Evolutionary conservation across 2,888 invertebrate genomes (phyloP), one percentile per base, ranked within the genome.

Genomic region (Lacanobia oleracea): DNA sequence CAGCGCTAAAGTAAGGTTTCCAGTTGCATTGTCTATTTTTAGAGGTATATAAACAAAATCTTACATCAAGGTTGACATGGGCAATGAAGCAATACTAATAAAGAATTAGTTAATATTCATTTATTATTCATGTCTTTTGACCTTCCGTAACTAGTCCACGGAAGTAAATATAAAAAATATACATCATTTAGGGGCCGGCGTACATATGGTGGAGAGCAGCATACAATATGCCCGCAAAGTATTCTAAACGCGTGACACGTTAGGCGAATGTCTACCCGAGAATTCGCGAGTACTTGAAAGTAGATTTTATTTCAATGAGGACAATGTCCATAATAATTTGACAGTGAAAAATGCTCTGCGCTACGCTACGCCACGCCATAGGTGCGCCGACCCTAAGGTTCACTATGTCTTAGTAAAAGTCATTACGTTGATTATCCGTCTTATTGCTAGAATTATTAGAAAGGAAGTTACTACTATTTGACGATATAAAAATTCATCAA

Each of bases 101-200:
- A 6, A 6, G 27, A 27, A 27, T 27, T 16, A 16, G 18, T 27
- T 14, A 6, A 60, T 37, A 76, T 51, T 50, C 8, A 43, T 27
- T 69, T 45, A 27, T 57, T 56, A 45, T 70, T 51, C n/a, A 57
- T 9, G 50, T 45, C 72, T 45, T 33, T 5, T 14, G 23, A 43
- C 37, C 23, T 63, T 18, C 14, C 33, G 14, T 12, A 60, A 50
- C 18, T 48, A 9, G 23, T 18, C 37, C 16, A n/a, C 33, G 27
- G 3, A 45, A 27, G 43, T 54, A 12, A n/a, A 60, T 50, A 27
- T 3, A 51, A 45, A 50, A 33, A 63, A 76, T 9, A 43, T 23
- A 62, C 45, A 45, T n/a, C 12, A 1, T 16, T 27, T 2, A 18
- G 6, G 33, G 33, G 33, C 33, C 33, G 33, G 33, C 6, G 33